Evolutionary conservation across 2,797 vertebrate species (phyloP).

Genomic region (Protonibea diacanthus): DNA sequence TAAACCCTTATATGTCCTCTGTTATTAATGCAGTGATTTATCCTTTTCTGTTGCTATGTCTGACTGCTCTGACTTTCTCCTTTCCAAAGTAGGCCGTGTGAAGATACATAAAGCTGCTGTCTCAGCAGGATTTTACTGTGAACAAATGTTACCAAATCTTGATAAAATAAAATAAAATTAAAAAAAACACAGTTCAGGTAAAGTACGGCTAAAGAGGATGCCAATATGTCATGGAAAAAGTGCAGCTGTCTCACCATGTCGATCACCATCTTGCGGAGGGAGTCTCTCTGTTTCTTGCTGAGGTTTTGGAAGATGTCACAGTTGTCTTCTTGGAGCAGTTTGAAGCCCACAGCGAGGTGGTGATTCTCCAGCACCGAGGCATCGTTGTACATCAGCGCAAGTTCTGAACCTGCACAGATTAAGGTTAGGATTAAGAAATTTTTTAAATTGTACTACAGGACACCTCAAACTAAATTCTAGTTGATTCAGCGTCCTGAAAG

Average conservation of each 20-base stretch:
- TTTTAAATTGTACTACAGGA: neutral
- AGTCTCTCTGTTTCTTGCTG: constrained; percentile 90
- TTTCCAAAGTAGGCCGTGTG: constrained; percentile 11
- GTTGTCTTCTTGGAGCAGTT: constrained; percentile 93
- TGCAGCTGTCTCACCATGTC: constrained; percentile 88
- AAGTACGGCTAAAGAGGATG: neutral
- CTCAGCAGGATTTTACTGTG: too few species aligned
- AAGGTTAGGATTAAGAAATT: neutral
- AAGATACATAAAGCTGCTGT: neutral
- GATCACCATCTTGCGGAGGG: constrained; percentile 93
- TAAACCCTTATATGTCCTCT: too few species aligned
- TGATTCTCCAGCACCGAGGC: constrained; percentile 94
- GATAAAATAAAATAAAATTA: too few species aligned
- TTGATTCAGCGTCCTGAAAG: neutral
- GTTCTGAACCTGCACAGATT: constrained; percentile 88
- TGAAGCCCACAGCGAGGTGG: constrained; percentile 95
- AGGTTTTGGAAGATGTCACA: constrained; percentile 95
- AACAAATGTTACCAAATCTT: too few species aligned
- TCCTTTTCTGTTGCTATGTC: neutral
- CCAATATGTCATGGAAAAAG: neutral
- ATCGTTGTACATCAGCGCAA: constrained; percentile 95
- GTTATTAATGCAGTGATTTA: neutral
- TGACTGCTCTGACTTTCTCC: neutral
- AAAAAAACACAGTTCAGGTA: neutral
- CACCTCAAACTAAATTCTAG: neutral